Conservation (phyloP, 2,888 invertebrate species). For the Lepidochrysops patricia region DNA sequence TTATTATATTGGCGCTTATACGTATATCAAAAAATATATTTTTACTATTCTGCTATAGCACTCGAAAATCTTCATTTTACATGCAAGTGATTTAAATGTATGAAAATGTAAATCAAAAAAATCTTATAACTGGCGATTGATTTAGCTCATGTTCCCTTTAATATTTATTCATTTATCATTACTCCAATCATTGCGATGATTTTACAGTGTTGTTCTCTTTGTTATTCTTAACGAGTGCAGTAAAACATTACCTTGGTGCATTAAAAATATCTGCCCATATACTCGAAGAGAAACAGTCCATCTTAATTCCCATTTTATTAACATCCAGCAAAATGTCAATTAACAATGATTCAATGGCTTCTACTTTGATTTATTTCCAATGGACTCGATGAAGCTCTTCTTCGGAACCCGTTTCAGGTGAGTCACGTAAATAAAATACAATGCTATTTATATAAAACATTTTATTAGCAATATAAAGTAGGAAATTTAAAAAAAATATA, state of each 20-base stretch:
- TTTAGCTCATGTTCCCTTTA: too few species aligned
- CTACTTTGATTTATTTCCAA: not conserved
- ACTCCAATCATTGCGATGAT: too few species aligned
- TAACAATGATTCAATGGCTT: not conserved
- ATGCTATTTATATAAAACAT: conserved; percentile 52
- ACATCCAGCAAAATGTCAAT: not conserved
- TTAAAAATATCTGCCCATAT: not conserved
- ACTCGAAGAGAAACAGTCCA: not conserved
- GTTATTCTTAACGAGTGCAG: not conserved
- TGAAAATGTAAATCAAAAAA: too few species aligned
- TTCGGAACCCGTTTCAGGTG: not conserved
- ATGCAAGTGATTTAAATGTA: too few species aligned
- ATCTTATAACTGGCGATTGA: too few species aligned
- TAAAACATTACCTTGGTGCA: not conserved
- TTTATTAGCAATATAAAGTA: conserved; percentile 74
- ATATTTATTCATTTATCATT: too few species aligned
- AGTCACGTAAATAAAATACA: conserved; percentile 22
- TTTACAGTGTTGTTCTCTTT: too few species aligned
- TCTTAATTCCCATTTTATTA: not conserved
- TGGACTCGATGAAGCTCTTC: not conserved
- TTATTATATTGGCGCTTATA: too few species aligned
- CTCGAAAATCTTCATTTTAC: too few species aligned
- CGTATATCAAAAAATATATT: too few species aligned
- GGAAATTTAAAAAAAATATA: conserved; percentile 72
- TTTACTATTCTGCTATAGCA: too few species aligned